A percentile compares a stretch with the other conserved stretches of the same genome.
Evolutionary conservation across 2,888 invertebrate species (phyloP).

Genomic region (Scaeva pyrastri): DNA sequence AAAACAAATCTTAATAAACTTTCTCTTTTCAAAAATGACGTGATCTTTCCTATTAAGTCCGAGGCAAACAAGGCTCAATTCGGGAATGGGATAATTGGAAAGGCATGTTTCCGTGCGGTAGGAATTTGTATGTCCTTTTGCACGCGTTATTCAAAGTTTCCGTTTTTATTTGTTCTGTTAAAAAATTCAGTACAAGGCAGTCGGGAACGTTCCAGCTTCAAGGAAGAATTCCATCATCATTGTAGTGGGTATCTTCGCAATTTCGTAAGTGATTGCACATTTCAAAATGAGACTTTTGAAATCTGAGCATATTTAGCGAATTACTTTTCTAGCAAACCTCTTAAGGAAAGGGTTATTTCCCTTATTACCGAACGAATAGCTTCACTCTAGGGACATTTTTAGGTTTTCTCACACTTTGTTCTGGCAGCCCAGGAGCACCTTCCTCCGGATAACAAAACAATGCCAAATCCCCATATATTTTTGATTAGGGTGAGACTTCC

Average conservation of each 20-base stretch:
- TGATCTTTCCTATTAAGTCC: neutral
- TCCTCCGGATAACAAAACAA: constrained; percentile 24
- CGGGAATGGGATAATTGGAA: neutral
- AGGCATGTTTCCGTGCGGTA: constrained; percentile 4
- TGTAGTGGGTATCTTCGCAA: too few species aligned
- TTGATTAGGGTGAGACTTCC: constrained; percentile 68
- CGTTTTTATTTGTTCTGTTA: neutral
- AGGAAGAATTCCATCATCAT: too few species aligned
- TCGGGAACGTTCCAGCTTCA: neutral
- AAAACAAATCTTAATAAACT: constrained; percentile 33
- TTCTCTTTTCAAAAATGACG: neutral
- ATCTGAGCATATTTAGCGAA: too few species aligned
- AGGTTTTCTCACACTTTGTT: constrained; percentile 19
- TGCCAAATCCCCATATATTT: constrained; percentile 36
- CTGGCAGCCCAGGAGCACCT: too few species aligned
- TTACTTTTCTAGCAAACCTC: too few species aligned
- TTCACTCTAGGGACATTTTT: neutral
- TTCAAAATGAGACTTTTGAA: too few species aligned
- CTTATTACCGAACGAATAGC: too few species aligned
- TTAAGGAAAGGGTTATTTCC: neutral
- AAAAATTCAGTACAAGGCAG: neutral
- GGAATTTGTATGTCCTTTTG: neutral
- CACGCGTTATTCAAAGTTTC: neutral
- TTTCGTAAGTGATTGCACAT: neutral
- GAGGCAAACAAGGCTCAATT: neutral